Evolutionary conservation across 2,888 invertebrate species (phyloP).

Genomic region (Protonemura montana): DNA sequence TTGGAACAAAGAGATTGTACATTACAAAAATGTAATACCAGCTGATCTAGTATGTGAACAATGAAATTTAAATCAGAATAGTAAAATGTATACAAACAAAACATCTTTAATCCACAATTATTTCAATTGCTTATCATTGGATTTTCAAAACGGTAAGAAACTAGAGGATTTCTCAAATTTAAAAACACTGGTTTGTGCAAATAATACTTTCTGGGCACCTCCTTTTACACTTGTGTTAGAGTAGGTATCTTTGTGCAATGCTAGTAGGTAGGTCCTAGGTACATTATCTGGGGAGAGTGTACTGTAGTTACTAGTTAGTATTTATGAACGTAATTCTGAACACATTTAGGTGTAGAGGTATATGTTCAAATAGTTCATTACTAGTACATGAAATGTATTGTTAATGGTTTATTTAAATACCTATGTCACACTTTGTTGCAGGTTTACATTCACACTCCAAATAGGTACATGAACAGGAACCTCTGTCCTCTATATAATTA

Average conservation of each 20-base stretch:
- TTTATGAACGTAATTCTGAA: not conserved
- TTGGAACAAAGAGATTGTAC: not conserved
- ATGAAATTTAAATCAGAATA: not conserved
- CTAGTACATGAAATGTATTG: not conserved
- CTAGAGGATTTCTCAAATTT: not conserved
- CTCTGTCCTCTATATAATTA: no score
- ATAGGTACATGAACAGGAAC: no score
- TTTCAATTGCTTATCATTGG: no score
- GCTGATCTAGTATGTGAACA: not conserved
- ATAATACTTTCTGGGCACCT: not conserved
- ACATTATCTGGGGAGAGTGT: not conserved
- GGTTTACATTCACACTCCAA: not conserved
- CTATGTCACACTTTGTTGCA: not conserved
- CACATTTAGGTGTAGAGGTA: not conserved
- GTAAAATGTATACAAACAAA: not conserved
- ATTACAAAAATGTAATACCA: constrained; percentile 5
- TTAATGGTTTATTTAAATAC: not conserved
- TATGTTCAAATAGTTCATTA: not conserved
- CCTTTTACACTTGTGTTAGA: not conserved
- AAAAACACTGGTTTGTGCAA: not conserved
- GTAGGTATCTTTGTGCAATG: not conserved
- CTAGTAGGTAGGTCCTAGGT: no score
- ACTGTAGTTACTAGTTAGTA: not conserved
- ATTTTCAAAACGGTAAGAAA: not conserved
- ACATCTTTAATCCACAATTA: no score